Base-by-base conservation (phyloP, 2,888 invertebrate species). In the Ptychoptera albimana region DNA sequence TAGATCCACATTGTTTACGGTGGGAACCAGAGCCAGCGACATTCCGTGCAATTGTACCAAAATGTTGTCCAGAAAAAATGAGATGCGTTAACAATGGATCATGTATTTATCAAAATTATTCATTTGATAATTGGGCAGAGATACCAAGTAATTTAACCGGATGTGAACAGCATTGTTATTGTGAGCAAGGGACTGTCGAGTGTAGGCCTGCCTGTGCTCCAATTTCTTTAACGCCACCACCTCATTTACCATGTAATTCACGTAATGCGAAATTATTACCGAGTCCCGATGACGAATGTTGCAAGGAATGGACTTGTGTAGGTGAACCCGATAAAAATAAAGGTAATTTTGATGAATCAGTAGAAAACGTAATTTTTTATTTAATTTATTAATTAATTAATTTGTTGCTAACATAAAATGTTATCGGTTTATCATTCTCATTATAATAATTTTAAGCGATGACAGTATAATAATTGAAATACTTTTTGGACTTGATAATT, bases 151-250 rank as follows among this genome's bases (percentile, higher is more conserved):
- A 81, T 44, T 65, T 89, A 3, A 84, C 86, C 10, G 64, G 88
- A 42, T 92, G 91, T 57, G 85, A 88, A 49, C 75, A 82, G 52
- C 74, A 82, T 52, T 92, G 91, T 57, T 86, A 79, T 59, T 92
- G 91, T 57, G 86, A 89, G 60, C 80, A 82, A 61, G 88, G 91
- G 12, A 84, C 82, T 51, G 72, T 92, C 13, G 82, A 87, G 49
- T 92, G 92, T 55, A 80, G 83, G 51, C 78, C 80, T 34, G 75
- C 79, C 11, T 92, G 92, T 64, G 75, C 82, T 2, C 82, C 83
- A 0, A 74, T 89, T 1, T 69, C 84, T 1, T 77, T 82, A 0
- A 54, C 78, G 29, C 89, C 91, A 0, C 89, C 91, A 0, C 66
- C 77, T 30, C 74, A 72, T 44, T 62, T 91, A 46, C 74, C 75